A percentile compares a stretch with the other conserved stretches of the same genome.
These are phyloP conservation scores for Lepidurus packardi DNA, from an alignment of 1,140 invertebrate genomes.

Conservation along the genomic window DNA sequence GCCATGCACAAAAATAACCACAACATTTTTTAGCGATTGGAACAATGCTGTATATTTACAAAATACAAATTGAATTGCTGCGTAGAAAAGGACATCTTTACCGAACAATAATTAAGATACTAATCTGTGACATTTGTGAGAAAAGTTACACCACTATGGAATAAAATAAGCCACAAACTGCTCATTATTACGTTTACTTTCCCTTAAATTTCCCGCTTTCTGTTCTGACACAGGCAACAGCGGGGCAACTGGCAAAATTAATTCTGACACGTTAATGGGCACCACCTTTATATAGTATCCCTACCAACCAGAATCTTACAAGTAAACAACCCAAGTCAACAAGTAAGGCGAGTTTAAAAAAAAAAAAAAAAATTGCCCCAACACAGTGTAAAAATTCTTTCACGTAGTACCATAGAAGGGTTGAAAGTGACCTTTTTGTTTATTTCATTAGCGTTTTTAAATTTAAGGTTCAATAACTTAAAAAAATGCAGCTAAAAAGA, in stretches of 20 bases:
- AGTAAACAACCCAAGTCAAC: neutral
- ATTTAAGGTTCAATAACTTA: neutral
- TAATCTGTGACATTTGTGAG: neutral
- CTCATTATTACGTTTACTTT: neutral
- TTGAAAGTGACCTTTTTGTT: neutral
- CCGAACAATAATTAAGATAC: conserved; percentile 1
- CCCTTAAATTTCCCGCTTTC: neutral
- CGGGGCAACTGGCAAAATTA: neutral
- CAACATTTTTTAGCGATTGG: neutral
- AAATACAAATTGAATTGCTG: neutral
- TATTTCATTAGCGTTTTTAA: neutral
- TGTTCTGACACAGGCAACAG: neutral
- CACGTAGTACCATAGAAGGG: neutral
- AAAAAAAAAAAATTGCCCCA: neutral
- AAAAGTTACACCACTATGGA: neutral
- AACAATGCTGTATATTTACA: neutral
- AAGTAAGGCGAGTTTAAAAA: neutral
- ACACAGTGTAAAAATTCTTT: neutral
- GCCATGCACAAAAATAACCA: neutral
- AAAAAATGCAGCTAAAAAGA: neutral
- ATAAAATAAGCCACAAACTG: neutral
- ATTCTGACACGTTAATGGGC: neutral
- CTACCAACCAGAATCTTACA: neutral
- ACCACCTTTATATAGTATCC: neutral
- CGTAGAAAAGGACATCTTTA: neutral